Evolutionary conservation across 2,797 vertebrate genomes (phyloP).

Genomic region (Gallirallus australis): DNA sequence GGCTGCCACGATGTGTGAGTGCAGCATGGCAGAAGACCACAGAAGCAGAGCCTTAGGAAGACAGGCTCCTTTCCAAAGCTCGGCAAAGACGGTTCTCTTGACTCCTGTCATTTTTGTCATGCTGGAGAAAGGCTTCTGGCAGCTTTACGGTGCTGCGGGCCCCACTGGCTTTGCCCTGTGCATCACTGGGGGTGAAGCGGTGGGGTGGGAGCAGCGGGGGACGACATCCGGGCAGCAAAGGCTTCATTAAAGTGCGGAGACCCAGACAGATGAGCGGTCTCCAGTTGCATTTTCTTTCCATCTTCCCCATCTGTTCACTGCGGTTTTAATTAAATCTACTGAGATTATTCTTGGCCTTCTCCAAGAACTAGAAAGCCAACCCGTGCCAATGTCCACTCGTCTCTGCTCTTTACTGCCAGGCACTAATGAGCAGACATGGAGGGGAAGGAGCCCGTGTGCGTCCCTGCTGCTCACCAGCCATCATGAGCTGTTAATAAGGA

Average conservation of each 20-base stretch:
- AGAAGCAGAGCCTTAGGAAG: background rate
- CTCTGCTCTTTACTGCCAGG: conserved; percentile 89
- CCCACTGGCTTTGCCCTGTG: conserved; percentile 73
- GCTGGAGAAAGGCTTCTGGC: conserved; percentile 36
- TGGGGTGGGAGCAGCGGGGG: conserved; percentile 63
- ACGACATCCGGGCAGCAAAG: conserved; percentile 79
- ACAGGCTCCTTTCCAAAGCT: background rate
- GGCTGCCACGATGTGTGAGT: background rate
- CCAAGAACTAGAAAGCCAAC: conserved; percentile 83
- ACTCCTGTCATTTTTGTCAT: background rate
- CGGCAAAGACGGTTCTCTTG: background rate
- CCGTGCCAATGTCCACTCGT: conserved; percentile 92
- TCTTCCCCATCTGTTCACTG: conserved; percentile 97
- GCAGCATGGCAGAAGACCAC: background rate
- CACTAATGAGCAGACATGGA: conserved; percentile 89
- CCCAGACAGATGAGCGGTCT: conserved; percentile 93
- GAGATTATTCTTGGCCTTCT: conserved; percentile 89
- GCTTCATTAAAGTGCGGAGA: conserved; percentile 86
- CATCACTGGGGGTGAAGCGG: conserved; percentile 79
- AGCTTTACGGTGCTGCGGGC: conserved; percentile 69
- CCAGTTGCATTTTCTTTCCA: conserved; percentile 90
- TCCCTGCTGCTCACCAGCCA: conserved; percentile 84
- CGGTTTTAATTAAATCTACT: conserved; percentile 99
- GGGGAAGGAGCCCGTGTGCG: conserved; percentile 68
- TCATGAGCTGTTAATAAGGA: conserved; percentile 95